Evolutionary conservation across 2,797 vertebrate species (phyloP).

Genomic region (Parambassis ranga): DNA sequence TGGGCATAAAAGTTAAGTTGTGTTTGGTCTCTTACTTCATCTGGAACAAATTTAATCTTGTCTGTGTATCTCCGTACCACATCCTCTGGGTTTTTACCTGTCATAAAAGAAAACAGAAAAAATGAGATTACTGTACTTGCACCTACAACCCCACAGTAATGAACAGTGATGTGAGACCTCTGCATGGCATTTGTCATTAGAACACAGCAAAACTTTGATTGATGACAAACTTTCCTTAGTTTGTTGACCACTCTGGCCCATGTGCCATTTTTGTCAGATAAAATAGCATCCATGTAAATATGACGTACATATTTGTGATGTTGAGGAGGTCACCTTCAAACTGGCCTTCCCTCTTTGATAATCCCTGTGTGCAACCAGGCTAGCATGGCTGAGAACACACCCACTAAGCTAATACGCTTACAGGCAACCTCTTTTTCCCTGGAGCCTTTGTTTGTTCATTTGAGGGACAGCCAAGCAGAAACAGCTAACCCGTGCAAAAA

Average conservation of each 20-base stretch:
- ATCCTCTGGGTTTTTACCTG: conserved; percentile 92
- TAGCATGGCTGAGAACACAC: conserved; percentile 51
- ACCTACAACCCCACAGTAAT: too few relatives aligned
- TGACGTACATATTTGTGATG: conserved; percentile 17
- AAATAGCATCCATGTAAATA: background rate
- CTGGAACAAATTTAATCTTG: conserved; percentile 91
- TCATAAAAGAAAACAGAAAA: conserved; percentile 12
- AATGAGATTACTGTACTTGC: too few relatives aligned
- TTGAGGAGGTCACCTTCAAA: conserved; percentile 67
- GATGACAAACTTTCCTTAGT: too few relatives aligned
- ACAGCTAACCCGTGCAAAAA: background rate
- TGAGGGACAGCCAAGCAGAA: conserved; percentile 48
- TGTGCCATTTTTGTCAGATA: background rate
- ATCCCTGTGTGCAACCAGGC: conserved; percentile 61
- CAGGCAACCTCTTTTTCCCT: conserved; percentile 44
- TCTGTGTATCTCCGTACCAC: conserved; percentile 94
- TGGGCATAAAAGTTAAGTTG: background rate
- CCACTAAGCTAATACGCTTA: conserved; percentile 65
- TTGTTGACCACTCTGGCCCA: background rate
- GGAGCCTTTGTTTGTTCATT: conserved; percentile 64
- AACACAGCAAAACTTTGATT: conserved; percentile 5
- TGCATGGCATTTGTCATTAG: background rate
- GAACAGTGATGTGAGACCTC: too few relatives aligned
- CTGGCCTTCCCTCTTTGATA: conserved; percentile 40
- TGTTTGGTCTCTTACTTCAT: conserved; percentile 83